These are phyloP conservation scores for Sesia apiformis DNA, from an alignment of 2,888 invertebrate species.

Conservation along the genomic window DNA sequence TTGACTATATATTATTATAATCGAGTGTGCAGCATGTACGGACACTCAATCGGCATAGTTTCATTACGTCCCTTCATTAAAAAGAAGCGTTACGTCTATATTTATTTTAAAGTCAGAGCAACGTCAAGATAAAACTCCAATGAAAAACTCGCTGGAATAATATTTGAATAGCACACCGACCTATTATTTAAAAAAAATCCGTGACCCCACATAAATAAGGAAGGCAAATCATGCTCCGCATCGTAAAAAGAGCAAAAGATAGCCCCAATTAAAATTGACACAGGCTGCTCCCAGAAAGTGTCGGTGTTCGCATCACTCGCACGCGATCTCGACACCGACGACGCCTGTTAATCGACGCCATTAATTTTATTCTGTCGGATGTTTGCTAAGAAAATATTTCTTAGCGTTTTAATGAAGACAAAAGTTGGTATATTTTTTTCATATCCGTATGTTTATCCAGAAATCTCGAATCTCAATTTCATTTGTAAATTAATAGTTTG, in stretches of 20 bases:
- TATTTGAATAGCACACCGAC: background rate
- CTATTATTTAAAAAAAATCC: constrained; percentile 29
- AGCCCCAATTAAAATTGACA: constrained; percentile 72
- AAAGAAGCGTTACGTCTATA: too few relatives aligned
- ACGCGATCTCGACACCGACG: constrained; percentile 54
- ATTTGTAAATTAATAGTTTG: too few relatives aligned
- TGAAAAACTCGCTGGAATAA: too few relatives aligned
- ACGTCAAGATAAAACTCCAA: too few relatives aligned
- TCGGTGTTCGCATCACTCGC: constrained; percentile 51
- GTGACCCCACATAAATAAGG: constrained; percentile 61
- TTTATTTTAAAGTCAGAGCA: too few relatives aligned
- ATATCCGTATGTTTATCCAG: background rate
- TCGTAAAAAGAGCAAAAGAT: constrained; percentile 54
- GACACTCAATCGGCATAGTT: too few relatives aligned
- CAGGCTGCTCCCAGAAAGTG: constrained; percentile 58
- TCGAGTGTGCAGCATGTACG: too few relatives aligned
- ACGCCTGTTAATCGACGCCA: constrained; percentile 62
- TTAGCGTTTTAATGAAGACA: constrained; percentile 40
- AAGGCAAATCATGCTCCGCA: constrained; percentile 45
- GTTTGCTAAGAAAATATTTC: constrained; percentile 48
- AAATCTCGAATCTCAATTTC: too few relatives aligned
- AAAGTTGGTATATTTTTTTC: too few relatives aligned
- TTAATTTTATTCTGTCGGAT: constrained; percentile 62
- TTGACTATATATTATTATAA: too few relatives aligned
- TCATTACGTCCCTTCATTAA: too few relatives aligned